Evolutionary conservation across 2,797 vertebrate species (phyloP).

Genomic region (Ciconia nigra): DNA sequence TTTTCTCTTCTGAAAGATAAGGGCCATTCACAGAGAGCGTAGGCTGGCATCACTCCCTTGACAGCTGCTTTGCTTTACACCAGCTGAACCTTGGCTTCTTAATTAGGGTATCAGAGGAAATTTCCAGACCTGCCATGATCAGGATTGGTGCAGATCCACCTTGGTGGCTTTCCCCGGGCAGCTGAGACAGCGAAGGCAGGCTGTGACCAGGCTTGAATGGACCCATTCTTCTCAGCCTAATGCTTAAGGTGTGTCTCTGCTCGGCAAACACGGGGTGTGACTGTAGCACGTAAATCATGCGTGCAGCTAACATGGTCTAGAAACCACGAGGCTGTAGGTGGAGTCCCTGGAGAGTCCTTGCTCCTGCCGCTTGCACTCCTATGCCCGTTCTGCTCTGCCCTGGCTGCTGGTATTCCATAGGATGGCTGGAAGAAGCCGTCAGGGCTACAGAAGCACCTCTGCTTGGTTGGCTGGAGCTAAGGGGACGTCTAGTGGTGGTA

Average conservation of each 20-base stretch:
- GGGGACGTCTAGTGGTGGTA: neutral
- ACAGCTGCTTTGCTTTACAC: neutral
- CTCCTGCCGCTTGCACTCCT: neutral
- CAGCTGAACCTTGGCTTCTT: neutral
- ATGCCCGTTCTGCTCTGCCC: neutral
- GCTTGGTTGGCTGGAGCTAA: neutral
- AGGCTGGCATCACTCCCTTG: neutral
- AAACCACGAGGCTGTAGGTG: neutral
- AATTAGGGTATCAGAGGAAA: neutral
- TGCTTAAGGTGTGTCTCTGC: neutral
- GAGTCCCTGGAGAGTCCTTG: neutral
- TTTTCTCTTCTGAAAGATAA: slow-evolving; percentile 24
- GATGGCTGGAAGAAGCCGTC: neutral
- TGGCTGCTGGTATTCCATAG: neutral
- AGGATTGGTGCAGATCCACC: neutral
- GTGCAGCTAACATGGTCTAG: neutral
- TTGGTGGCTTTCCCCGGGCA: neutral
- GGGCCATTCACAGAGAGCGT: neutral
- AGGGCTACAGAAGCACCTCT: neutral
- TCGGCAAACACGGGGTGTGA: neutral
- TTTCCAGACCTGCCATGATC: neutral
- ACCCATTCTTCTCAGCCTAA: neutral
- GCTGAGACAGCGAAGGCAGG: neutral
- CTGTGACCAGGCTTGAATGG: neutral
- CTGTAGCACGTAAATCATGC: neutral